Evolutionary conservation across 2,888 invertebrate species (phyloP).

Genomic region (Dryomyza anilis): DNA sequence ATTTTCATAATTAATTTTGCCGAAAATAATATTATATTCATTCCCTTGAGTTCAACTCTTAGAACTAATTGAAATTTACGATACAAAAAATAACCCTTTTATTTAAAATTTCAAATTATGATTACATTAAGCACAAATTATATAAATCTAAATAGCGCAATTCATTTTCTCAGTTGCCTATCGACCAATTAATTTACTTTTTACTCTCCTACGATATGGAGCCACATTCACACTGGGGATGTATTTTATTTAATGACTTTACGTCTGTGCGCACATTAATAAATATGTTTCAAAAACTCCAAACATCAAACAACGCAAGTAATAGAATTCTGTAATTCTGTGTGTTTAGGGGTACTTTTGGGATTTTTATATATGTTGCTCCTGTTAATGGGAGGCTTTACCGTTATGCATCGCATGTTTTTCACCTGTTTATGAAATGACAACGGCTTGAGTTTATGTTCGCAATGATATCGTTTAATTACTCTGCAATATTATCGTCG

Average conservation of each 20-base stretch:
- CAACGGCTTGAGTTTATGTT: conserved; percentile 1
- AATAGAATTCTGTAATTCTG: conserved; percentile 50
- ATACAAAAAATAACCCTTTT: too few species aligned
- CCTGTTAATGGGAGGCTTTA: not conserved
- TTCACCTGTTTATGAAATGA: not conserved
- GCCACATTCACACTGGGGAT: conserved; percentile 47
- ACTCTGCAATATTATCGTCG: conserved; percentile 25
- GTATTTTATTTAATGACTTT: conserved; percentile 54
- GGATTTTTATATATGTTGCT: conserved; percentile 31
- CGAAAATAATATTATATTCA: too few species aligned
- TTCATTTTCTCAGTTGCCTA: too few species aligned
- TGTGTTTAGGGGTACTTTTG: conserved; percentile 54
- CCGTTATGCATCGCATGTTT: not conserved
- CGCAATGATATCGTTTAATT: conserved; percentile 28
- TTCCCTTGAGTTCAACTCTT: too few species aligned
- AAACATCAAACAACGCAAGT: conserved; percentile 47
- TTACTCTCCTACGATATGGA: not conserved
- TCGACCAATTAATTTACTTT: not conserved
- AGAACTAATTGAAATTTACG: too few species aligned
- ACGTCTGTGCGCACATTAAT: not conserved
- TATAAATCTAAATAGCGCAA: too few species aligned
- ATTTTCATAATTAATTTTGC: too few species aligned
- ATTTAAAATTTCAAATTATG: too few species aligned
- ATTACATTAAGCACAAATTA: too few species aligned
- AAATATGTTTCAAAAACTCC: too few species aligned